Base-by-base conservation (phyloP, 2,113 vertebrate species). In the Gadus chalcogrammus region DNA sequence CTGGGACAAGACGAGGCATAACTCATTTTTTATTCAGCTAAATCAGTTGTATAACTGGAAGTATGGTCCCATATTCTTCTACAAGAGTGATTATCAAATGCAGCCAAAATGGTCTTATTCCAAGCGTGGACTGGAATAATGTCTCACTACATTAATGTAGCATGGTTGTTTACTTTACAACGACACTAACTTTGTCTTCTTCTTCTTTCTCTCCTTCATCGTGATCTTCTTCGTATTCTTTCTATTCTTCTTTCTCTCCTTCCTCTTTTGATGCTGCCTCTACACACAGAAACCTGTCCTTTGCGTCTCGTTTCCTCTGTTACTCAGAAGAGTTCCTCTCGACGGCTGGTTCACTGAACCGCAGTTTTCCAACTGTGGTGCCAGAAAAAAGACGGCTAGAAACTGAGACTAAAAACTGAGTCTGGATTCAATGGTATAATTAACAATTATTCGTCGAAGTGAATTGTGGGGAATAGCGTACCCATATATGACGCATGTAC, bases 381-480 rank as follows among this genome's bases (percentile, higher is more conserved):
- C 89, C 90, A 88, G 84, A 83, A 84, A 83, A 48, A 74, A 79
- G 86, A 89, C 81, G 76, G 80, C 77, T 87, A 87, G 77, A 88
- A 82, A 88, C 70, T 87, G 85, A 79, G 79, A 83, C 82, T 75
- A 86, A 85, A 70, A 24, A 24, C 24, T 24, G 24, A 24, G 24
- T 24, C 84, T 88, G 90, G 91, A 93, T 85, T 91, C 90, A 90
- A 93, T 93, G 92, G 92, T 93, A 92, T 78, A 24, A 24, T 24
- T 24, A 24, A 24, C 24, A 24, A 24, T 24, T 24, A 24, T 24
- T 24, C 1, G 42, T 11, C 5, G 2, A 24, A 24, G 24, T 24
- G 24, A 24, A 24, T 24, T 2, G 24, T 24, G 24, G 24, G 24
- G 24, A 24, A 24, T 24, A 24, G 24, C 24, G 24, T 24, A 24